These are phyloP conservation scores for Drosophila pullipes DNA, from an alignment of 2,888 invertebrate genomes.

Conservation along the genomic window DNA sequence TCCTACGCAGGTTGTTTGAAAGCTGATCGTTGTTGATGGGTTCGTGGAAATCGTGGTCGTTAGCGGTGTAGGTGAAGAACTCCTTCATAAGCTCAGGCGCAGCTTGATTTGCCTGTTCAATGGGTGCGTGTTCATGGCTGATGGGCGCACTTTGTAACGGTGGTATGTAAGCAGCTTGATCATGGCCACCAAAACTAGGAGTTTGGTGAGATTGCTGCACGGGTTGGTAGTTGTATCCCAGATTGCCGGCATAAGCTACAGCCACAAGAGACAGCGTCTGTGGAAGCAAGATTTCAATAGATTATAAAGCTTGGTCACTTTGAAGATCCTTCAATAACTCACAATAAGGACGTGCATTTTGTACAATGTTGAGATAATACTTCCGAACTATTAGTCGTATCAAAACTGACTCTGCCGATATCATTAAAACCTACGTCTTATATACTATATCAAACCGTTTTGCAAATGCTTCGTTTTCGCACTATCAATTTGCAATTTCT, in stretches of 20 bases:
- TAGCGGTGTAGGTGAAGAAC: slow-evolving; percentile 80
- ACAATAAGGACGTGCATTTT: slow-evolving; percentile 77
- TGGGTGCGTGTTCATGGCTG: slow-evolving; percentile 14
- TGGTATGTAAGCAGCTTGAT: slow-evolving; percentile 42
- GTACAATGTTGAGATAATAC: slow-evolving; percentile 42
- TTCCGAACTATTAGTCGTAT: slow-evolving; percentile 48
- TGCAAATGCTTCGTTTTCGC: slow-evolving; percentile 24
- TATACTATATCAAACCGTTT: slow-evolving; percentile 46
- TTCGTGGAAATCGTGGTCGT: slow-evolving; percentile 76
- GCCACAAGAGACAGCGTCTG: slow-evolving; percentile 69
- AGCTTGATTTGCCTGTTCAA: slow-evolving; percentile 46
- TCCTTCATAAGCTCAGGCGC: slow-evolving; percentile 78
- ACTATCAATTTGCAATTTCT: slow-evolving; percentile 44
- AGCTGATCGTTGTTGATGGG: slow-evolving; percentile 63
- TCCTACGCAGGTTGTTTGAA: slow-evolving; percentile 62
- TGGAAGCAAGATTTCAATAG: neutral
- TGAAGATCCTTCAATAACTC: slow-evolving; percentile 37
- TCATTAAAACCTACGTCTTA: slow-evolving; percentile 62
- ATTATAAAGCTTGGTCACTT: neutral
- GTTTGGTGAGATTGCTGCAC: slow-evolving; percentile 57
- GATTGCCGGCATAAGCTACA: slow-evolving; percentile 60
- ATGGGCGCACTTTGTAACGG: slow-evolving; percentile 15
- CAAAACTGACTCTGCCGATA: slow-evolving; percentile 54
- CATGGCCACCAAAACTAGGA: slow-evolving; percentile 41
- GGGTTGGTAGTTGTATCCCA: slow-evolving; percentile 77